These are phyloP conservation scores for Boleophthalmus pectinirostris DNA, from an alignment of 2,113 vertebrate species.

Conservation along the genomic window DNA sequence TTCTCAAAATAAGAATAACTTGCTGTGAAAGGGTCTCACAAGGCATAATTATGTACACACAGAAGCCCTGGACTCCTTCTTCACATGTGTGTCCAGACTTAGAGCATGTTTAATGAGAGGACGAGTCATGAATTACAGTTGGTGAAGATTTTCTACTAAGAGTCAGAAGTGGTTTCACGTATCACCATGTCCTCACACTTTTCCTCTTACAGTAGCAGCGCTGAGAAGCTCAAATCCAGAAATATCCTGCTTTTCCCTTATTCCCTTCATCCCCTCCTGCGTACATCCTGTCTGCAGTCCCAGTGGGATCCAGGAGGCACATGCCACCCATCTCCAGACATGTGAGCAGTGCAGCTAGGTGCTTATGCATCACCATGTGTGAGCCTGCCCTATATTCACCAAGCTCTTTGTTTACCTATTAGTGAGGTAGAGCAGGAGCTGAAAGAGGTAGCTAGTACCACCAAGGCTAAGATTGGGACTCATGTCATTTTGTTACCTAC, in stretches of 20 bases:
- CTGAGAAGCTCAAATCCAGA: constrained; percentile 39
- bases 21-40: not conserved
- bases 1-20: constrained; percentile 30
- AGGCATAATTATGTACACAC: constrained; percentile 13
- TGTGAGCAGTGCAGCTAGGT: constrained; percentile 15
- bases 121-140: constrained; percentile 63
- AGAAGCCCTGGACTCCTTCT: constrained; percentile 20
- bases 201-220: constrained; percentile 15
- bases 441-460: not conserved
- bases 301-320: constrained; percentile 37
- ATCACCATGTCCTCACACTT: constrained; percentile 25
- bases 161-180: constrained; percentile 46
- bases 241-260: constrained; percentile 44
- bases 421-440: not conserved
- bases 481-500: not conserved
- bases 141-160: constrained; percentile 40
- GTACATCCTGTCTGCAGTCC: constrained; percentile 31
- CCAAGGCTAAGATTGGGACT: not conserved
- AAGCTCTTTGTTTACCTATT: not conserved
- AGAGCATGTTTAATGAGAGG: constrained; percentile 56
- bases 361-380: constrained; percentile 6
- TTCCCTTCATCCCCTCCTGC: constrained; percentile 35
- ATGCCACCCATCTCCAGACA: constrained; percentile 38
- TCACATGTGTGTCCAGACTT: constrained; percentile 37
- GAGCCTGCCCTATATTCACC: not conserved